Conservation (phyloP, 2,888 invertebrate genomes). For the Athalia rosae region DNA sequence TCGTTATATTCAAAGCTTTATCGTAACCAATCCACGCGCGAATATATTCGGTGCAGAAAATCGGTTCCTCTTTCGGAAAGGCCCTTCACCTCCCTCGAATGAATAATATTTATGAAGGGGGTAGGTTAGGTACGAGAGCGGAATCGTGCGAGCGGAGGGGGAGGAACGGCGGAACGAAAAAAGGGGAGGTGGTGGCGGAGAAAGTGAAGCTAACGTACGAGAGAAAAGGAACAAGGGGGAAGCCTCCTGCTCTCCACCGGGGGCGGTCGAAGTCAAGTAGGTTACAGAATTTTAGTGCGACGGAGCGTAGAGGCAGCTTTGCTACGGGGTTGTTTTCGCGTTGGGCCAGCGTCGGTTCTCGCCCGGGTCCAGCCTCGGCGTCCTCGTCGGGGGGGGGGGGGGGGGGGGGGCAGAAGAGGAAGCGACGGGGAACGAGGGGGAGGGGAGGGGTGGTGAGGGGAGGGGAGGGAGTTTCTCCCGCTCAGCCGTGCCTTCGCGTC, state of each 20-base stretch:
- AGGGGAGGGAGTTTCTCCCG: neutral
- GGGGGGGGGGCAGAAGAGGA: too few species aligned
- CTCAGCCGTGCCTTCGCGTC: slow-evolving; percentile 15
- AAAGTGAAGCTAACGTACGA: neutral
- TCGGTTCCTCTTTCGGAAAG: slow-evolving; percentile 26
- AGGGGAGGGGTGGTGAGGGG: neutral
- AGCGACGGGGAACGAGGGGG: neutral
- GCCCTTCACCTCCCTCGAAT: slow-evolving; percentile 28
- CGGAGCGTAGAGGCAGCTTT: too few species aligned
- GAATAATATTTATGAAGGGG: slow-evolving; percentile 41
- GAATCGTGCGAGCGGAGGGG: neutral
- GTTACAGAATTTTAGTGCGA: too few species aligned
- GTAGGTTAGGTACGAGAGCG: neutral
- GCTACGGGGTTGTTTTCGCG: too few species aligned
- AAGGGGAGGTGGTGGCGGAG: neutral
- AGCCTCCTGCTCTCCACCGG: slow-evolving; percentile 26
- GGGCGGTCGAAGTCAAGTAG: slow-evolving; percentile 22
- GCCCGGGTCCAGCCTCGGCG: too few species aligned
- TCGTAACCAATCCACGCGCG: slow-evolving; percentile 3
- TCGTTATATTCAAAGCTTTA: slow-evolving; percentile 1
- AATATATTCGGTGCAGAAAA: neutral
- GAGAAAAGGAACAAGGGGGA: neutral
- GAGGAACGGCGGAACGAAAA: neutral
- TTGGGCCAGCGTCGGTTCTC: too few species aligned
- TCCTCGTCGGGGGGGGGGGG: too few species aligned